phyloP scores from a whole-genome alignment of 2,113 vertebrate genomes.

The Porphyrio hochstetteri region DNA sequence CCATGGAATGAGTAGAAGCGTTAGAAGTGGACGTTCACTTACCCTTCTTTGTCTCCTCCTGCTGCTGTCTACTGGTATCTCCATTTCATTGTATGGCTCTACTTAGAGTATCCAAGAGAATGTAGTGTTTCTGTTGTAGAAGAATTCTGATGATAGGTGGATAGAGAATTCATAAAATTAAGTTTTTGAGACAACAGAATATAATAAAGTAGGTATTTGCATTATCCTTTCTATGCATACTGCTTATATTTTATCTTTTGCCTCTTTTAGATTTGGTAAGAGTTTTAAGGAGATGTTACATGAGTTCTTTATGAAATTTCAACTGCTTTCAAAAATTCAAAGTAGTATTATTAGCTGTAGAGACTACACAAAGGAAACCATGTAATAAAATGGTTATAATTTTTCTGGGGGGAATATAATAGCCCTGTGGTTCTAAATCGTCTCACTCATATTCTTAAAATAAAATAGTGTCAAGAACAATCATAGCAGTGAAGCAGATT shows the following conservation, averaged over 20 bases:
- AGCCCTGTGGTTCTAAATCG: background rate
- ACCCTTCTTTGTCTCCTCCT: background rate
- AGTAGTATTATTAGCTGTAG: background rate
- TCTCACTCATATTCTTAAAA: background rate
- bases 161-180: background rate
- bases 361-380: background rate
- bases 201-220: background rate
- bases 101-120: background rate
- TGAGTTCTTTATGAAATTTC: background rate
- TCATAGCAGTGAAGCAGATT: background rate
- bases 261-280: background rate
- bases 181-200: background rate
- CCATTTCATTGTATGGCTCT: background rate
- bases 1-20: background rate
- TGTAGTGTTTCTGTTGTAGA: rapidly evolving
- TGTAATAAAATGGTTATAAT: background rate
- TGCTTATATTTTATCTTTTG: background rate
- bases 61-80: background rate
- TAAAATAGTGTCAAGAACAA: background rate
- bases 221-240: background rate
- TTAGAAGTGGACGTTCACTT: background rate
- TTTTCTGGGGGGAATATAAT: background rate
- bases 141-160: background rate
- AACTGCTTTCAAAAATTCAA: background rate
- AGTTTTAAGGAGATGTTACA: background rate